phyloP scores from a whole-genome alignment of 2,888 invertebrate species.

The Platerodrilus igneus region DNA sequence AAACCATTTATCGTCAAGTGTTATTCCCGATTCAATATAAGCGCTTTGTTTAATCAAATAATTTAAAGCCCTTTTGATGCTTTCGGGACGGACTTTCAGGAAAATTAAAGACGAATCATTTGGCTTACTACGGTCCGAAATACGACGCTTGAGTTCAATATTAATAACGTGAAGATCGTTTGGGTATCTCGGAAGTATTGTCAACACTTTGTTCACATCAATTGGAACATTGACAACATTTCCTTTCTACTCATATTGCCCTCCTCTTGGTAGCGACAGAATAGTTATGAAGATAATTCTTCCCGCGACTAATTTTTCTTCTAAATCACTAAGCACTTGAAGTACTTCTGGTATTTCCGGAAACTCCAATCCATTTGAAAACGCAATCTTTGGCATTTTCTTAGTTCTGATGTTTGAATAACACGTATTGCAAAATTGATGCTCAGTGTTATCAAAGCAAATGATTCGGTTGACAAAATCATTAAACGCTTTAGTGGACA shows the following conservation, averaged over 20 bases:
- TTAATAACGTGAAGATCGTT: no score
- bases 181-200: constrained; percentile 1
- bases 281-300: constrained; percentile 7
- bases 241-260: constrained; percentile 6
- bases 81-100: constrained; percentile 1
- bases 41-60: constrained; percentile 5
- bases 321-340: constrained; percentile 1
- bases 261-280: constrained; percentile 8
- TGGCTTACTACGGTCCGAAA: neutral
- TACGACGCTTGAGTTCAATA: constrained; percentile 2
- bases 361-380: constrained; percentile 8
- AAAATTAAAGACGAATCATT: no score
- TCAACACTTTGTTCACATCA: constrained; percentile 1
- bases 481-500: neutral
- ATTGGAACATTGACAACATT: constrained; percentile 9
- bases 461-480: neutral
- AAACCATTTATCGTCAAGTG: constrained; percentile 3
- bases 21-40: neutral
- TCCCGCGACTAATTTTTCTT: constrained; percentile 5
- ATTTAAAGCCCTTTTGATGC: neutral
- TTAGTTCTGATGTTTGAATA: constrained; percentile 2
- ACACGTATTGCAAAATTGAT: constrained; percentile 6
- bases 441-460: neutral
- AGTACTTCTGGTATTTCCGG: constrained; percentile 4
- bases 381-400: neutral